Evolutionary conservation across 1,140 invertebrate genomes (phyloP).

Genomic region (Pissodes strobi): DNA sequence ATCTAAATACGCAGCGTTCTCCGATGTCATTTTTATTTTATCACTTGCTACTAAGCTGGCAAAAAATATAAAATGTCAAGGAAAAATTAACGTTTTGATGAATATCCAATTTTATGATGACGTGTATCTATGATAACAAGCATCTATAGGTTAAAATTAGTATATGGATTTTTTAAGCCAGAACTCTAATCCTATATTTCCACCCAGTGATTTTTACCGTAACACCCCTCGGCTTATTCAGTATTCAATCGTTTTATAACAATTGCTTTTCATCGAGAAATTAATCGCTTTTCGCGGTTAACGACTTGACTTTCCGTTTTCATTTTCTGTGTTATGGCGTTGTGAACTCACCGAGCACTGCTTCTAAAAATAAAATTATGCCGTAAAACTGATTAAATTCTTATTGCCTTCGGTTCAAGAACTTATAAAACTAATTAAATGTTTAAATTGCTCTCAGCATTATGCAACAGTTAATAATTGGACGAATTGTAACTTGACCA

Average conservation of each 20-base stretch:
- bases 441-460: too few species aligned
- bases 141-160: too few species aligned
- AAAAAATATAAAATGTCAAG: too few species aligned
- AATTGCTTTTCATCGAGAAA: slow-evolving; percentile 1
- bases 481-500: too few species aligned
- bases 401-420: too few species aligned
- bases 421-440: too few species aligned
- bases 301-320: neutral
- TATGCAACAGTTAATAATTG: too few species aligned
- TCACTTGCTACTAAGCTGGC: too few species aligned
- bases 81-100: neutral
- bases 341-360: too few species aligned
- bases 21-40: too few species aligned
- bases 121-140: neutral
- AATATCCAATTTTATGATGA: neutral
- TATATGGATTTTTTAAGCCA: neutral
- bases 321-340: neutral
- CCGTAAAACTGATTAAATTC: too few species aligned
- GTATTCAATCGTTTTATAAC: neutral
- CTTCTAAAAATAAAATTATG: neutral
- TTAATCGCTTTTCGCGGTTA: slow-evolving; percentile 3
- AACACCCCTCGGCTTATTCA: neutral
- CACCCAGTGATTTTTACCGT: neutral
- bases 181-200: neutral
- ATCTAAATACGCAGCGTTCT: too few species aligned